Evolutionary conservation across 2,888 invertebrate species (phyloP).

Genomic region (Melanchra persicariae): DNA sequence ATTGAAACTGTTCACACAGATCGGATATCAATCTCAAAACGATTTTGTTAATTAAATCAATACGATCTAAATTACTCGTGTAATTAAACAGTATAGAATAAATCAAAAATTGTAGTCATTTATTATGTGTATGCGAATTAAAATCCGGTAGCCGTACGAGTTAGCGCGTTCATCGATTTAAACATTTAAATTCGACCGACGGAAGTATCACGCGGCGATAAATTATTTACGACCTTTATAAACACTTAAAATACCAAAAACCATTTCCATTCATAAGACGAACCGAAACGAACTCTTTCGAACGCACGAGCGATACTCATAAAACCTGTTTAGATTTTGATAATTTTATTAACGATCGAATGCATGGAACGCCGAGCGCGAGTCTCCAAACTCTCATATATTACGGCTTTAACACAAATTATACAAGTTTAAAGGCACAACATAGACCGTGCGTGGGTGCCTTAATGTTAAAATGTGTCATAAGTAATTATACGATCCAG

Average conservation of each 20-base stretch:
- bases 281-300: slow-evolving; percentile 82
- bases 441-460: slow-evolving; percentile 88
- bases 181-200: slow-evolving; percentile 86
- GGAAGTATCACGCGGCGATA: slow-evolving; percentile 90
- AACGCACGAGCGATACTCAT: slow-evolving; percentile 86
- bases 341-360: slow-evolving; percentile 91
- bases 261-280: slow-evolving; percentile 90
- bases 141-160: slow-evolving; percentile 87
- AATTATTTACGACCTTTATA: slow-evolving; percentile 89
- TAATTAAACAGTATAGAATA: slow-evolving; percentile 71
- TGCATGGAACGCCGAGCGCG: slow-evolving; percentile 85
- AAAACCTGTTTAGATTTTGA: slow-evolving; percentile 91
- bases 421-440: slow-evolving; percentile 90
- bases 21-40: slow-evolving; percentile 57
- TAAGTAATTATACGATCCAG: slow-evolving; percentile 89
- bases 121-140: slow-evolving; percentile 75
- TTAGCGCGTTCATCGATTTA: slow-evolving; percentile 82
- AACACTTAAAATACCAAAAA: slow-evolving; percentile 90
- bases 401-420: slow-evolving; percentile 91
- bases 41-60: slow-evolving; percentile 66
- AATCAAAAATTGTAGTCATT: slow-evolving; percentile 74
- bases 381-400: slow-evolving; percentile 89
- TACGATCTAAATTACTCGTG: slow-evolving; percentile 63
- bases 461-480: slow-evolving; percentile 90
- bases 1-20: slow-evolving; percentile 56